These are phyloP conservation scores for Apotomis capreana DNA, from an alignment of 2,888 invertebrate species.

Conservation along the genomic window DNA sequence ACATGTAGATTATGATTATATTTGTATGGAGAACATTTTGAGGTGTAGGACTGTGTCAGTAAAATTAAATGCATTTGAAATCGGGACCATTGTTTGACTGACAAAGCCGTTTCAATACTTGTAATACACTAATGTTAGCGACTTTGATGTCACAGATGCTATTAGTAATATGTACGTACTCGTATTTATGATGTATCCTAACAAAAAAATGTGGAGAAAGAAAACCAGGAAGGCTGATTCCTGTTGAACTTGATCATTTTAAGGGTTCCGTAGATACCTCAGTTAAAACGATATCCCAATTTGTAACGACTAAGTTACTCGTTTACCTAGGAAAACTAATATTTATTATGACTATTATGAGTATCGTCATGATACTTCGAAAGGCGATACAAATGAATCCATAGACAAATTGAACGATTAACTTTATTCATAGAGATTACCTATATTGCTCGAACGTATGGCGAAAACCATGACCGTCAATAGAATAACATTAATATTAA, in stretches of 20 bases:
- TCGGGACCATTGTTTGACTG: neutral
- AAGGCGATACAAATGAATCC: neutral
- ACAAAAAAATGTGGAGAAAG: too few relatives aligned
- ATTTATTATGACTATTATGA: neutral
- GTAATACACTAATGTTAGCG: too few relatives aligned
- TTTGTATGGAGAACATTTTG: conserved; percentile 35
- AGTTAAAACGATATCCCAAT: too few relatives aligned
- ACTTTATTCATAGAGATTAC: conserved; percentile 45
- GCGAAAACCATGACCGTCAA: conserved; percentile 41
- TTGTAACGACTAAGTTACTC: neutral
- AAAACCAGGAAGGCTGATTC: too few relatives aligned
- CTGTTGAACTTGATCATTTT: too few relatives aligned
- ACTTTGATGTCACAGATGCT: too few relatives aligned
- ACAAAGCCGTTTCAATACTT: neutral
- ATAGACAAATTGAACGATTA: conserved; percentile 36
- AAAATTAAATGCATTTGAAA: neutral
- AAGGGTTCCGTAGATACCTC: too few relatives aligned
- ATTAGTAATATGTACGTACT: too few relatives aligned
- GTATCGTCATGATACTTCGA: neutral
- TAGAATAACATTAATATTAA: conserved; percentile 52
- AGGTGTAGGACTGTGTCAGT: conserved; percentile 10
- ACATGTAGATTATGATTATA: conserved; percentile 54
- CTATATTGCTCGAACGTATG: conserved; percentile 57
- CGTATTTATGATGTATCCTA: too few relatives aligned
- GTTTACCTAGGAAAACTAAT: neutral